Percentiles rank a stretch among this genome's conserved stretches.
Conservation (phyloP, 2,888 invertebrate genomes). For the Apotomis betuletana region DNA sequence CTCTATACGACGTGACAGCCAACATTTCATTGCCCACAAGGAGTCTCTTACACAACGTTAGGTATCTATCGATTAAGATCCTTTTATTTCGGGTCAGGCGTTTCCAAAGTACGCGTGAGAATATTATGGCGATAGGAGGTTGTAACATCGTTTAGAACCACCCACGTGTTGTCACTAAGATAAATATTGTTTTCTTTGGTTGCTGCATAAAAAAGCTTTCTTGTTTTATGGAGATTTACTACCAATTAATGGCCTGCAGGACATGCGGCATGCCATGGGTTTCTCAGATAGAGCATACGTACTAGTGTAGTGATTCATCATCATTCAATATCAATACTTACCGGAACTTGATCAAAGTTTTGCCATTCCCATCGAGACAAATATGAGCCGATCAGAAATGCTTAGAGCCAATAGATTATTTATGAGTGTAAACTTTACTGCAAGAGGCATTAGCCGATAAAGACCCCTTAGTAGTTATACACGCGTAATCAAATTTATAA, state of each 20-base stretch:
- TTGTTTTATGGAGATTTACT: constrained; percentile 15
- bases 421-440: too few relatives aligned
- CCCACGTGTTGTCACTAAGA: constrained; percentile 21
- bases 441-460: too few relatives aligned
- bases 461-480: too few relatives aligned
- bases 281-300: too few relatives aligned
- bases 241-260: neutral
- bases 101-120: constrained; percentile 29
- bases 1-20: constrained; percentile 26
- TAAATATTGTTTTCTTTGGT: constrained; percentile 18
- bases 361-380: too few relatives aligned
- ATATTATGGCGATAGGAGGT: constrained; percentile 5
- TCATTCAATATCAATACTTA: too few relatives aligned
- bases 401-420: too few relatives aligned
- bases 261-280: too few relatives aligned
- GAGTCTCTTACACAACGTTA: constrained; percentile 18
- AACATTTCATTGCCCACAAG: constrained; percentile 29
- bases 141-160: constrained; percentile 21
- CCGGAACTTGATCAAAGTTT: too few relatives aligned
- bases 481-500: too few relatives aligned
- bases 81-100: constrained; percentile 13
- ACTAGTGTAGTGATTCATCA: too few relatives aligned
- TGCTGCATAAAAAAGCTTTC: neutral
- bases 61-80: constrained; percentile 31
- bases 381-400: too few relatives aligned